Evolutionary conservation across 2,113 vertebrate species (phyloP).

Genomic region (Sphaerodactylus townsendi): DNA sequence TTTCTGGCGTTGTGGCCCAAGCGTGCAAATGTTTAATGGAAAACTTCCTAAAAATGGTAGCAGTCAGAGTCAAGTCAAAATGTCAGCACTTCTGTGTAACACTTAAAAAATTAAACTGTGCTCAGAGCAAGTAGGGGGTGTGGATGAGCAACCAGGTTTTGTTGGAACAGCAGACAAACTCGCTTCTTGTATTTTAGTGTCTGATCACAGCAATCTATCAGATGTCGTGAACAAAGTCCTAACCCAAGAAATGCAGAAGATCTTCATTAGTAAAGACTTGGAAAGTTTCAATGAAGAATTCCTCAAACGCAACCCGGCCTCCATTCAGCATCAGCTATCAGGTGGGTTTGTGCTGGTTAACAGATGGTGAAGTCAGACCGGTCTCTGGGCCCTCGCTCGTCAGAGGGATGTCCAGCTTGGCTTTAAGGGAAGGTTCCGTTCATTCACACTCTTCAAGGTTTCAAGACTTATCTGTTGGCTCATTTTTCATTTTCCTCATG

Average conservation of each 20-base stretch:
- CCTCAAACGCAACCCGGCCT: conserved; percentile 77
- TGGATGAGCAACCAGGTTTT: not conserved
- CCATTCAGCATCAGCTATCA: conserved; percentile 79
- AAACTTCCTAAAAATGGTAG: not conserved
- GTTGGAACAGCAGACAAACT: not conserved
- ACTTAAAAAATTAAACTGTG: too few relatives aligned
- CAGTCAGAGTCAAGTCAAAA: not conserved
- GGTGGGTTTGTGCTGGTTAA: conserved; percentile 57
- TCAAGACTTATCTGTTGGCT: not conserved
- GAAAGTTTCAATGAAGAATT: conserved; percentile 81
- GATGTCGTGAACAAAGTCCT: conserved; percentile 80
- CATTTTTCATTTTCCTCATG: not conserved
- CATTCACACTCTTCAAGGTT: not conserved
- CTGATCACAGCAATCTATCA: conserved; percentile 79
- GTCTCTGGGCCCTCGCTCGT: not conserved
- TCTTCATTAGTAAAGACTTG: conserved; percentile 78
- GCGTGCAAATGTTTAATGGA: not conserved
- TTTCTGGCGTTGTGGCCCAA: not conserved
- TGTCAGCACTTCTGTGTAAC: too few relatives aligned
- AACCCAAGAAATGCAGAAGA: conserved; percentile 80
- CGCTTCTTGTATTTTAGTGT: conserved; percentile 63
- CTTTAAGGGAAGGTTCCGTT: too few relatives aligned
- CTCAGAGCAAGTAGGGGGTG: not conserved
- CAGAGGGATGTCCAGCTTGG: too few relatives aligned
- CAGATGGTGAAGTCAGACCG: not conserved